These are phyloP conservation scores for Clamator glandarius DNA, from an alignment of 2,797 vertebrate genomes.

Conservation along the genomic window DNA sequence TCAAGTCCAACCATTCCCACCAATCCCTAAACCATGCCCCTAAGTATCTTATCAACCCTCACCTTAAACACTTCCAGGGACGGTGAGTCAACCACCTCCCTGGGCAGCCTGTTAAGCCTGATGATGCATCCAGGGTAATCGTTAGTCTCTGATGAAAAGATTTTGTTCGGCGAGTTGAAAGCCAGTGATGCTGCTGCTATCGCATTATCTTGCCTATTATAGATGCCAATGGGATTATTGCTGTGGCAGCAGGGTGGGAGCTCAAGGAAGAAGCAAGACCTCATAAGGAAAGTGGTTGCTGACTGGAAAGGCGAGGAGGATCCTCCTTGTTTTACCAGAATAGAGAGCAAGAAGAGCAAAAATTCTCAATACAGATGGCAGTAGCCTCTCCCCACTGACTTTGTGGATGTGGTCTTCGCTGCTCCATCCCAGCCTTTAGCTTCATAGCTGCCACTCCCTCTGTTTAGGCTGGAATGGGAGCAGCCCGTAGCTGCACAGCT, in stretches of 20 bases:
- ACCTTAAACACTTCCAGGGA: too few relatives aligned
- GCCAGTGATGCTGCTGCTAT: rapidly evolving
- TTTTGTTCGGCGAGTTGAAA: neutral
- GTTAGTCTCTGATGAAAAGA: neutral
- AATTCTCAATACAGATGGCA: neutral
- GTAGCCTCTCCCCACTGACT: neutral
- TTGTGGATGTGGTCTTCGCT: neutral
- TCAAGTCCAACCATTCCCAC: too few relatives aligned
- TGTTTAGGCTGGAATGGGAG: neutral
- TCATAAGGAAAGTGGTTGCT: neutral
- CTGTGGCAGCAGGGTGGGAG: neutral
- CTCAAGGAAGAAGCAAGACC: neutral
- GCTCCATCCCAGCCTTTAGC: neutral
- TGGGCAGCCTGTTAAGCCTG: too few relatives aligned
- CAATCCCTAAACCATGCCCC: too few relatives aligned
- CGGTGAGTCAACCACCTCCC: too few relatives aligned
- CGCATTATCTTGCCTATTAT: neutral
- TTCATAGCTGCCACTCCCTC: neutral
- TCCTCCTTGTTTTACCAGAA: neutral
- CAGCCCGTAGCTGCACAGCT: neutral
- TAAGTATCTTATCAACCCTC: too few relatives aligned
- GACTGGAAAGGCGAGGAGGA: neutral
- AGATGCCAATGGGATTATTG: rapidly evolving
- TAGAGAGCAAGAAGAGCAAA: neutral
- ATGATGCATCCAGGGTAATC: neutral